Evolutionary conservation across 2,113 vertebrate genomes (phyloP).

Genomic region (Lucifuga dentata): DNA sequence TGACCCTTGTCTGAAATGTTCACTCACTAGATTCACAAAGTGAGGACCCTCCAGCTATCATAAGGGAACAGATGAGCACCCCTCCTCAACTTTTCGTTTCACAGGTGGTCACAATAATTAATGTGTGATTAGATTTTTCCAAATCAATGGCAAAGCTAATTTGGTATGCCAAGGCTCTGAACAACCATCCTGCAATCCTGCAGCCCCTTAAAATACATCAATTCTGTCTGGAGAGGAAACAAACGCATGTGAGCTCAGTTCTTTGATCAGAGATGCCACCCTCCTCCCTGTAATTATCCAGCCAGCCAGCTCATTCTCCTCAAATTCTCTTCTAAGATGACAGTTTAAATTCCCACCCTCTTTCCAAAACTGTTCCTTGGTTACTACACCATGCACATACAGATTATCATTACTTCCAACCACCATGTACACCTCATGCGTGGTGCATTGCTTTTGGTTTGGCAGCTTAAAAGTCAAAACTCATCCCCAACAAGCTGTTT

Average conservation of each 20-base stretch:
- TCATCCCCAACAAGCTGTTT: slow-evolving; percentile 15
- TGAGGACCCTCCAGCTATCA: slow-evolving; percentile 43
- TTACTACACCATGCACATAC: slow-evolving; percentile 18
- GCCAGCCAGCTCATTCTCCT: slow-evolving; percentile 49
- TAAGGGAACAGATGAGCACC: slow-evolving; percentile 61
- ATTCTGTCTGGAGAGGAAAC: slow-evolving; percentile 64
- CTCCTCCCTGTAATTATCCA: slow-evolving; percentile 51
- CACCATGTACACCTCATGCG: too few relatives aligned
- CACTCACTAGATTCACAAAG: slow-evolving; percentile 31
- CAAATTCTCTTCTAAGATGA: slow-evolving; percentile 6
- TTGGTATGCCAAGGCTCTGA: slow-evolving; percentile 54
- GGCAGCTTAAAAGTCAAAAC: slow-evolving; percentile 35
- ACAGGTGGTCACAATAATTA: slow-evolving; percentile 79
- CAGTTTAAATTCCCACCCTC: slow-evolving; percentile 32
- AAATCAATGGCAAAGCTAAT: slow-evolving; percentile 66
- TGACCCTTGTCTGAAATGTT: slow-evolving; percentile 49
- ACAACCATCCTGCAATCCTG: slow-evolving; percentile 51
- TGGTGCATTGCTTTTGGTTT: slow-evolving; percentile 19
- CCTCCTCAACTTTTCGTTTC: slow-evolving; percentile 46
- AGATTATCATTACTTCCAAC: background rate
- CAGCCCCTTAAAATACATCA: slow-evolving; percentile 55
- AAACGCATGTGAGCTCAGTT: slow-evolving; percentile 62
- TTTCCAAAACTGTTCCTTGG: slow-evolving; percentile 26
- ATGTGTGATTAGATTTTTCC: slow-evolving; percentile 73
- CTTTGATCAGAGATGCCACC: slow-evolving; percentile 48